Conservation (phyloP, 2,113 vertebrate species). For the Gasterosteus aculeatus region DNA sequence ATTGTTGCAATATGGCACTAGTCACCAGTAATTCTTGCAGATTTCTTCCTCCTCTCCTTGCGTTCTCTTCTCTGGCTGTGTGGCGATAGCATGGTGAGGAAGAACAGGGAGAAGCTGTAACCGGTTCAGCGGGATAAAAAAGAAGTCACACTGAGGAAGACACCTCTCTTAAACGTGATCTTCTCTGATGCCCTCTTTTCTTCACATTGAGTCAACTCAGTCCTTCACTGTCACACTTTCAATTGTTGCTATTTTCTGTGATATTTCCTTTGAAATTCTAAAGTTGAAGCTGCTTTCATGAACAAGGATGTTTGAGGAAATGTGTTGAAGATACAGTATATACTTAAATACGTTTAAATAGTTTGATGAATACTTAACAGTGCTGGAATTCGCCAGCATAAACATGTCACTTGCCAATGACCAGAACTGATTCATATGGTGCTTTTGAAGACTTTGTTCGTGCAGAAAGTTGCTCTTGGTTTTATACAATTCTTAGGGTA, state of each 20-base stretch:
- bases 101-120: background rate
- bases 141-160: slow-evolving; percentile 14
- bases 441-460: background rate
- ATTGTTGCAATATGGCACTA: too few relatives aligned
- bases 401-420: background rate
- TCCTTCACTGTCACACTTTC: background rate
- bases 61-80: background rate
- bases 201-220: background rate
- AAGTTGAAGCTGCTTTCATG: background rate
- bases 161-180: slow-evolving; percentile 10
- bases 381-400: background rate
- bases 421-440: background rate
- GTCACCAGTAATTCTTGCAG: background rate
- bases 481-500: background rate
- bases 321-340: background rate
- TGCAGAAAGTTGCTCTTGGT: background rate
- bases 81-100: background rate
- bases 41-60: background rate
- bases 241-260: background rate
- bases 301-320: background rate
- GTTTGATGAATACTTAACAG: too few relatives aligned
- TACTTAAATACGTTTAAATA: too few relatives aligned
- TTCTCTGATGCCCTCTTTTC: slow-evolving; percentile 2
- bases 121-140: slow-evolving; percentile 21
- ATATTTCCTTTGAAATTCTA: background rate